phyloP scores from a whole-genome alignment of 2,797 vertebrate genomes.

The Hafferia zeledoni region DNA sequence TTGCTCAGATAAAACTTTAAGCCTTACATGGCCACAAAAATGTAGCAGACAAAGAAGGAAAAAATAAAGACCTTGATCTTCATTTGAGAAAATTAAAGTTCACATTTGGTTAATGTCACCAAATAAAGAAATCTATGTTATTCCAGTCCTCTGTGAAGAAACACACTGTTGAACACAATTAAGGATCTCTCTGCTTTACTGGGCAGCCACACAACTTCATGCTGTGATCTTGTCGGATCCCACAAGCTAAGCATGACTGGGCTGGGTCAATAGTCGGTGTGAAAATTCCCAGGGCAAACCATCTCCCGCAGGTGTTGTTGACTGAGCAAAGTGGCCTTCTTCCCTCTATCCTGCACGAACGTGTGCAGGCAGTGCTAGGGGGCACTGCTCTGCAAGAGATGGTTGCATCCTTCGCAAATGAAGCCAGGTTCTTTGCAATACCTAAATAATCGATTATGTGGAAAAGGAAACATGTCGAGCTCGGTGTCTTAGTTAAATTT shows the following conservation, averaged over 20 bases:
- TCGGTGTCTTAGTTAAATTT: background rate
- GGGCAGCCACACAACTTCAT: background rate
- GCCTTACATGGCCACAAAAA: background rate
- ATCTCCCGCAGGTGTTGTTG: background rate
- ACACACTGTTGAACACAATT: slow-evolving; percentile 4
- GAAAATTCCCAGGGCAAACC: background rate
- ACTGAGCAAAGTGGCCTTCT: background rate
- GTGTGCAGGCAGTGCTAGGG: slow-evolving; percentile 69
- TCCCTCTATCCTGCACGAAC: background rate
- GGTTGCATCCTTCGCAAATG: background rate
- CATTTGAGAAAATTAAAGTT: slow-evolving; percentile 3
- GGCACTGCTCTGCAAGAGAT: slow-evolving; percentile 73
- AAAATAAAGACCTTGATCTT: slow-evolving; percentile 7
- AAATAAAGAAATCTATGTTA: slow-evolving; percentile 28
- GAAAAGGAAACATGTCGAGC: background rate
- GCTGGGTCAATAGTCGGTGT: background rate
- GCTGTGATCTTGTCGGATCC: slow-evolving; percentile 36
- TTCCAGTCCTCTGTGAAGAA: background rate
- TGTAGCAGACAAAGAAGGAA: background rate
- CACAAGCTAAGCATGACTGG: slow-evolving; percentile 19
- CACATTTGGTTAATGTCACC: background rate
- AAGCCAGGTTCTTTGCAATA: background rate
- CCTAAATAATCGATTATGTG: background rate
- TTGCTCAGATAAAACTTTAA: background rate
- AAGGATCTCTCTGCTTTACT: slow-evolving; percentile 22